Evolutionary conservation across 2,888 invertebrate genomes (phyloP).

Genomic region (Toxonevra muliebris): DNA sequence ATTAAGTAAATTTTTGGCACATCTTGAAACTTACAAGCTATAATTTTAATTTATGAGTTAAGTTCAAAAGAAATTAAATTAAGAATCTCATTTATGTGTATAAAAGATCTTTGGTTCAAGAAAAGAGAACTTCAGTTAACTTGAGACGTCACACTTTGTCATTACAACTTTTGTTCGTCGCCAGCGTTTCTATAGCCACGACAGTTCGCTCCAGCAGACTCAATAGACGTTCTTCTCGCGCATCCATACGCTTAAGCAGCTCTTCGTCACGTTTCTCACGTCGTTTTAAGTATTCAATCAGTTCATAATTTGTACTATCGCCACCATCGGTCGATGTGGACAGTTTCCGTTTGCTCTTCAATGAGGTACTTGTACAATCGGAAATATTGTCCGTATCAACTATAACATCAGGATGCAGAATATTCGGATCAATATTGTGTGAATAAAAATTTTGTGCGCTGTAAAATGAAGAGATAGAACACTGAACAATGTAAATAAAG

Average conservation of each 20-base stretch:
- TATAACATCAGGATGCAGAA: conserved; percentile 64
- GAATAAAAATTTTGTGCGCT: conserved; percentile 62
- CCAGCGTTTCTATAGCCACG: conserved; percentile 61
- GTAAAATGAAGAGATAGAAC: conserved; percentile 10
- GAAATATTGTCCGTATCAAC: conserved; percentile 64
- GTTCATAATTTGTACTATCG: conserved; percentile 64
- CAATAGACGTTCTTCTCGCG: conserved; percentile 62
- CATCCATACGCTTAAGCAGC: conserved; percentile 62
- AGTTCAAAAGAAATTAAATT: conserved; percentile 11
- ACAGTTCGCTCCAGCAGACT: conserved; percentile 63
- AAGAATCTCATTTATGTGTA: not conserved
- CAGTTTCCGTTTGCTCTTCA: conserved; percentile 60
- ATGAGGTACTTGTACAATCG: conserved; percentile 55
- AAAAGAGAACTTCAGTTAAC: conserved; percentile 21
- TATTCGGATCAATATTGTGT: conserved; percentile 58
- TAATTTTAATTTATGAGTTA: conserved; percentile 2
- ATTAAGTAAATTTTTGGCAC: conserved; percentile 50
- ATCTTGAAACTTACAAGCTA: conserved; percentile 29
- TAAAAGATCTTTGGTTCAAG: conserved; percentile 1
- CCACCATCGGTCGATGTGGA: conserved; percentile 63
- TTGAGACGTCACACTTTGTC: conserved; percentile 4
- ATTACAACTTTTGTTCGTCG: conserved; percentile 35
- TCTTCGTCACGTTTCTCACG: conserved; percentile 64
- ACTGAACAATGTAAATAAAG: not conserved
- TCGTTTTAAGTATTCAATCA: conserved; percentile 63